Percentiles rank a stretch among this genome's conserved stretches.
These are phyloP conservation scores for Drosophila carrolli DNA, from an alignment of 1,140 invertebrate species.

Conservation along the genomic window DNA sequence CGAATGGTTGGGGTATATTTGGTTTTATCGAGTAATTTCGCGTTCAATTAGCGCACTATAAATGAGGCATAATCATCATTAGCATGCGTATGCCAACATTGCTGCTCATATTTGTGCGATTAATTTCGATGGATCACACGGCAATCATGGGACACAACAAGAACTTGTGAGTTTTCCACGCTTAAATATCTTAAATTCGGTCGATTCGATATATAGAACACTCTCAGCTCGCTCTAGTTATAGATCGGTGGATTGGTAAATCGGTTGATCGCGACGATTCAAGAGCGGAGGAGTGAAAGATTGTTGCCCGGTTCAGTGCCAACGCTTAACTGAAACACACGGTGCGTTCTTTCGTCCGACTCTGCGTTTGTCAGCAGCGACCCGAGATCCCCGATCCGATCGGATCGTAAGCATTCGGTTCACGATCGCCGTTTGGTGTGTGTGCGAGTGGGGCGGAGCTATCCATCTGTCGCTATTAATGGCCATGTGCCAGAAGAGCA, in stretches of 20 bases:
- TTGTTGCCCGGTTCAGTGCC: conserved; percentile 84
- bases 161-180: conserved; percentile 34
- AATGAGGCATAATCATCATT: conserved; percentile 80
- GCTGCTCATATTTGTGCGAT: conserved; percentile 61
- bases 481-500: conserved; percentile 42
- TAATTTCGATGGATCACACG: conserved; percentile 48
- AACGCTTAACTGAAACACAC: conserved; percentile 83
- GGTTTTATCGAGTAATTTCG: conserved; percentile 62
- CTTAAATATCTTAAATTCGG: conserved; percentile 3
- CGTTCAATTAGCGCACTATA: conserved; percentile 83
- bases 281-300: conserved; percentile 74
- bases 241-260: conserved; percentile 20
- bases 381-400: conserved; percentile 48
- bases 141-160: conserved; percentile 46
- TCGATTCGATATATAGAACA: conserved; percentile 23
- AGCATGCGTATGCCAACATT: conserved; percentile 60
- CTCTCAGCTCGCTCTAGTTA: conserved; percentile 18
- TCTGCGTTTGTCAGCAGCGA: conserved; percentile 62
- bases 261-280: conserved; percentile 31
- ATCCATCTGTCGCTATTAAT: not conserved
- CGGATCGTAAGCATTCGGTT: conserved; percentile 41
- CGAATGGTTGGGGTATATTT: conserved; percentile 41
- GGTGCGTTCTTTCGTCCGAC: conserved; percentile 73
- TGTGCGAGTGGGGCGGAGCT: conserved; percentile 67
- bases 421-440: conserved; percentile 48